Conservation (phyloP, 2,797 vertebrate genomes). For the Chloroceryle amazona region DNA sequence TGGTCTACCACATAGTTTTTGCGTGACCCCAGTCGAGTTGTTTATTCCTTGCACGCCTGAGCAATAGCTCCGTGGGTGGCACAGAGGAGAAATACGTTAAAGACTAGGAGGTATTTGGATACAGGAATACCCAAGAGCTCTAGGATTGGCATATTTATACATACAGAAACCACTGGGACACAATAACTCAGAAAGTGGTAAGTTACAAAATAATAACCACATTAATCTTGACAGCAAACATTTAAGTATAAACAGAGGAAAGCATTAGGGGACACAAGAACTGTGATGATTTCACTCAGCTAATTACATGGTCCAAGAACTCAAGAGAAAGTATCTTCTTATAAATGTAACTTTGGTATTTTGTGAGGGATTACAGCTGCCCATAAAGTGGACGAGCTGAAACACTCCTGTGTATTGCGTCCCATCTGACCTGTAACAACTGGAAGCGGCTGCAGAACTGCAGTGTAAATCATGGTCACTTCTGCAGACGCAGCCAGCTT, state of each 20-base stretch:
- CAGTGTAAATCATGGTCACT: background rate
- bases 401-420: background rate
- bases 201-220: conserved; percentile 11
- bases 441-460: background rate
- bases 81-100: background rate
- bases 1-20: background rate
- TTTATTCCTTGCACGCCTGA: background rate
- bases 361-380: background rate
- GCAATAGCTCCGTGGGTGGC: background rate
- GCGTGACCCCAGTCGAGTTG: background rate
- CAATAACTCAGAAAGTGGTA: background rate
- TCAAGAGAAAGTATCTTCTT: background rate
- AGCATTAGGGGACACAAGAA: background rate
- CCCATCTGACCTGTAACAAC: background rate
- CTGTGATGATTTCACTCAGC: background rate
- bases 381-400: background rate
- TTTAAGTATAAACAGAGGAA: background rate
- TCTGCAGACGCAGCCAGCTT: background rate
- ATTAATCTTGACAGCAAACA: background rate
- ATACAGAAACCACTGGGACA: background rate
- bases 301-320: background rate
- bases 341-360: background rate
- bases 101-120: background rate
- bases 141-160: conserved; percentile 3
- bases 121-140: background rate